These are phyloP conservation scores for Pseudoatta argentina DNA, from an alignment of 1,140 invertebrate genomes.

Conservation along the genomic window DNA sequence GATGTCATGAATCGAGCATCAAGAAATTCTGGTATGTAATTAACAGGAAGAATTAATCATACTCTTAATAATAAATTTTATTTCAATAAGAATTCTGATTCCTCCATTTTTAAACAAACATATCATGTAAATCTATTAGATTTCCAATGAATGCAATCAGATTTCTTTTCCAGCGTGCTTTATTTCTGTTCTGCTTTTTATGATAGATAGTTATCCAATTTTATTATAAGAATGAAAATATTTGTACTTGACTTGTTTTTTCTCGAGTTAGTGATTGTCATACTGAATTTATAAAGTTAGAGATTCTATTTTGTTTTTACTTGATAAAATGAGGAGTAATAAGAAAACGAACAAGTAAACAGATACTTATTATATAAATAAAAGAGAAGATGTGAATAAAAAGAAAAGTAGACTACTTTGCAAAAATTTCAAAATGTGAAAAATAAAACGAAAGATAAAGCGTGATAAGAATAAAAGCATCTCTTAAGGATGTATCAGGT, in stretches of 20 bases:
- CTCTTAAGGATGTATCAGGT: background rate
- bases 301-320: background rate
- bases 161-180: no score
- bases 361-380: background rate
- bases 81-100: no score
- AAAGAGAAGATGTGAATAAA: background rate
- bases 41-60: no score
- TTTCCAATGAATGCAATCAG: no score
- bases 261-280: background rate
- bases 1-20: no score
- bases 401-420: background rate
- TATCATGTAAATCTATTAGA: no score
- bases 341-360: background rate
- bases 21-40: no score
- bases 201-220: background rate
- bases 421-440: background rate
- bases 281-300: background rate
- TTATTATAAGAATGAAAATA: background rate
- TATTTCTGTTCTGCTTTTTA: background rate
- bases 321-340: background rate
- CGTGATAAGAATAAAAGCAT: background rate
- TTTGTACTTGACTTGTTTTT: background rate
- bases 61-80: no score
- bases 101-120: no score
- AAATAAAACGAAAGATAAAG: background rate